Conservation (phyloP, 2,888 invertebrate genomes). For the Alcis repandata region DNA sequence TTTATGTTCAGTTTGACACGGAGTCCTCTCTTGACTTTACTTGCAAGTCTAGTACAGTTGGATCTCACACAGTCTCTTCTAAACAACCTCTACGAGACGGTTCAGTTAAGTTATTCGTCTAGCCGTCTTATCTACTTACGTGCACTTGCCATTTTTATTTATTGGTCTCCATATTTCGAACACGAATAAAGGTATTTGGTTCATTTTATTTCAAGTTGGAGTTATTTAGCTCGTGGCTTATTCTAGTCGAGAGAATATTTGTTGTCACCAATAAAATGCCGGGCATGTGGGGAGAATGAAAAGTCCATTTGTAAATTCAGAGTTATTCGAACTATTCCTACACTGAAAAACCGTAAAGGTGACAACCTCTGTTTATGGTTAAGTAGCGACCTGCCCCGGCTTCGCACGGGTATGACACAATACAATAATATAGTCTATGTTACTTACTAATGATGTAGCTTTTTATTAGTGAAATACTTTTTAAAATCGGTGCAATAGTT, state of each 20-base stretch:
- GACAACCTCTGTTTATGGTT: no score
- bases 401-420: no score
- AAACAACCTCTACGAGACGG: slow-evolving; percentile 5
- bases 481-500: no score
- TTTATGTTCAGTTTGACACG: background rate
- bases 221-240: slow-evolving; percentile 1
- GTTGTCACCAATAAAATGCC: background rate
- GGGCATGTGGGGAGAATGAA: background rate
- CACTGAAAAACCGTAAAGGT: no score
- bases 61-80: slow-evolving; percentile 1
- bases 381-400: no score
- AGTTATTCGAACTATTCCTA: no score
- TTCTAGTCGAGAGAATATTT: background rate
- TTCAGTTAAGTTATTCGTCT: slow-evolving; percentile 25
- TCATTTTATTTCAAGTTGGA: slow-evolving; percentile 4
- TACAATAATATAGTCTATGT: no score
- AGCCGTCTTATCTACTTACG: slow-evolving; percentile 15
- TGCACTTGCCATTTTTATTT: slow-evolving; percentile 21
- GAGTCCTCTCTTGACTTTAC: background rate
- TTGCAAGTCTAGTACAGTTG: background rate
- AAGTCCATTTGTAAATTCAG: background rate
- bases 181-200: slow-evolving; percentile 21
- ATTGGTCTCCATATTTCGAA: slow-evolving; percentile 13
- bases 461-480: no score
- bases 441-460: no score